Evolutionary conservation across 2,113 vertebrate species (phyloP).

Genomic region (Talpa occidentalis): DNA sequence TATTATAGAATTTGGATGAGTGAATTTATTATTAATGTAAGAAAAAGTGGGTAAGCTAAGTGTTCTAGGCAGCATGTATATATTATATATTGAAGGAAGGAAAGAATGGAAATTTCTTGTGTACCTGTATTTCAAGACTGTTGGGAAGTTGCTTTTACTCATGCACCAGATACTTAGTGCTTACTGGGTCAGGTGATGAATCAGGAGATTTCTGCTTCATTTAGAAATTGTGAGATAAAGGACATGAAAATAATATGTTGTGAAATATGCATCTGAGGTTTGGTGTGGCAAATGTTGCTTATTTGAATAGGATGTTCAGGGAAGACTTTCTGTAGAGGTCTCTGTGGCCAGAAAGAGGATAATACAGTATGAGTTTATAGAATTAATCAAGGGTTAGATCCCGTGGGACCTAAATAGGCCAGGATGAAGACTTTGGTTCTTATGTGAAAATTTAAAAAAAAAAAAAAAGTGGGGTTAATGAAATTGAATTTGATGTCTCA

Average conservation of each 20-base stretch:
- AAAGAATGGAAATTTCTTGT: background rate
- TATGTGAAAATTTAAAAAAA: background rate
- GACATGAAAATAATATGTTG: background rate
- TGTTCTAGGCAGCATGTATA: constrained; percentile 46
- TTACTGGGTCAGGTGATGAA: background rate
- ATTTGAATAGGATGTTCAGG: background rate
- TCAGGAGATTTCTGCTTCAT: background rate
- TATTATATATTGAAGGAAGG: background rate
- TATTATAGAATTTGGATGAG: constrained; percentile 8
- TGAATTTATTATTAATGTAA: constrained; percentile 52
- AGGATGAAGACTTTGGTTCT: background rate
- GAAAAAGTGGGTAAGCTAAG: constrained; percentile 1
- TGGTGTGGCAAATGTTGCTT: background rate
- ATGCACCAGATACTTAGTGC: background rate
- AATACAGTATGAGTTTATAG: background rate
- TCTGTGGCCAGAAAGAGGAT: background rate
- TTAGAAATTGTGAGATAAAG: constrained; percentile 10
- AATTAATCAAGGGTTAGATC: background rate
- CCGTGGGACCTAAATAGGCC: background rate
- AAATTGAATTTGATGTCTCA: background rate
- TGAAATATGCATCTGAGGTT: background rate
- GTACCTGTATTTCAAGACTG: background rate
- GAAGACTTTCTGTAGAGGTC: background rate
- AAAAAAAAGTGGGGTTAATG: background rate
- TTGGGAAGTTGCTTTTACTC: constrained; percentile 39